These are phyloP conservation scores for Margarornis squamiger DNA, from an alignment of 2,797 vertebrate species.

Conservation along the genomic window DNA sequence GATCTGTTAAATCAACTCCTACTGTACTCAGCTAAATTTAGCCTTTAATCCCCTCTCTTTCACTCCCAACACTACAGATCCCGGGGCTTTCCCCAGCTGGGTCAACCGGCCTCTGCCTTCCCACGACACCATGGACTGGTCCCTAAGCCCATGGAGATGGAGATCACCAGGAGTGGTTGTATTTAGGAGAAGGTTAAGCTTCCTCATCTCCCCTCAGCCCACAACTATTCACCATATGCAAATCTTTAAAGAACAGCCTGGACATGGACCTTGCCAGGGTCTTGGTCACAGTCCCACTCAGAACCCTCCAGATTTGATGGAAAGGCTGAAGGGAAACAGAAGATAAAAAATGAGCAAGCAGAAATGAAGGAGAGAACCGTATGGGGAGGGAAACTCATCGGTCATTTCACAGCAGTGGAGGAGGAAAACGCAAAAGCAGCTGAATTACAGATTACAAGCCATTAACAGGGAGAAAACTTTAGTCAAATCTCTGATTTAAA, in stretches of 20 bases:
- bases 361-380: neutral
- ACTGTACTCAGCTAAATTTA: slow-evolving; percentile 25
- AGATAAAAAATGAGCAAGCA: neutral
- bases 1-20: slow-evolving; percentile 65
- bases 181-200: neutral
- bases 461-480: neutral
- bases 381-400: neutral
- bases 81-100: neutral
- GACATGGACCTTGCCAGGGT: neutral
- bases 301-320: neutral
- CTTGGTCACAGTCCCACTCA: neutral
- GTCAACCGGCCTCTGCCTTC: neutral
- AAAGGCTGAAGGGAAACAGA: neutral
- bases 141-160: neutral
- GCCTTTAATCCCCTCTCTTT: slow-evolving; percentile 14
- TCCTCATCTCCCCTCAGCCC: neutral
- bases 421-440: neutral
- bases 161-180: neutral
- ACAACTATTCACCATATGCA: rapidly evolving
- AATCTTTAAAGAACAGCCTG: neutral
- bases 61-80: neutral
- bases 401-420: neutral
- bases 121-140: rapidly evolving
- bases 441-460: neutral
- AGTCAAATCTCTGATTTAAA: neutral